phyloP scores from a whole-genome alignment of 2,797 vertebrate genomes.

The Melanotaenia nigrans region DNA sequence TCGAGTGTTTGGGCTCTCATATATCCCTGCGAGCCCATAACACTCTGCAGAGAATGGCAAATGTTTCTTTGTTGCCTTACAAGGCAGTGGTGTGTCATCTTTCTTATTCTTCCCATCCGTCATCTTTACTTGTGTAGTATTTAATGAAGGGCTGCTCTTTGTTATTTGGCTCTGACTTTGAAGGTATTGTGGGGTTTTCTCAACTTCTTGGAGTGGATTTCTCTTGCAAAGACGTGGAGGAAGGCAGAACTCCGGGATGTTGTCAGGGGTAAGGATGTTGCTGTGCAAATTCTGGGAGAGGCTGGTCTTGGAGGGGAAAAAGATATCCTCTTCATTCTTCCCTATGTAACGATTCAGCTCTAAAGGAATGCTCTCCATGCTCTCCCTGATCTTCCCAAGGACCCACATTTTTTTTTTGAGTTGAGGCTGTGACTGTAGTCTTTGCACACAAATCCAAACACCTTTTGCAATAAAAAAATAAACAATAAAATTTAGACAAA shows the following conservation, averaged over 20 bases:
- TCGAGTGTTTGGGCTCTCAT: conserved; percentile 78
- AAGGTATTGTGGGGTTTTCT: conserved; percentile 21
- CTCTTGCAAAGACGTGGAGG: conserved; percentile 73
- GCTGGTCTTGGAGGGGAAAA: conserved; percentile 48
- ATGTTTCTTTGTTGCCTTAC: conserved; percentile 52
- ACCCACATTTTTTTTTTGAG: conserved; percentile 73
- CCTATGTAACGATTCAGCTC: conserved; percentile 64
- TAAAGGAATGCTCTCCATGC: conserved; percentile 66
- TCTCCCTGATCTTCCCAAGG: conserved; percentile 72
- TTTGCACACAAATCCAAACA: conserved; percentile 3
- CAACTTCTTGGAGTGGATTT: conserved; percentile 25
- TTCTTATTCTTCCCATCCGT: conserved; percentile 40
- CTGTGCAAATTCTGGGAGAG: conserved; percentile 68
- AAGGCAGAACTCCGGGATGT: conserved; percentile 81
- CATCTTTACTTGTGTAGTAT: conserved; percentile 6
- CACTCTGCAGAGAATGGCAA: conserved; percentile 71
- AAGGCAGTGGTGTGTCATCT: conserved; percentile 17
- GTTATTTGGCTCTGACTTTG: conserved; percentile 13
- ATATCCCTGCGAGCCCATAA: conserved; percentile 72
- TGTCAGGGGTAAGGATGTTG: conserved; percentile 82
- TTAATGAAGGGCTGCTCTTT: conserved; percentile 17
- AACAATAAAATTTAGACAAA: not conserved
- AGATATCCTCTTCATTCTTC: conserved; percentile 49
- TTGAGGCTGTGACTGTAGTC: not conserved
- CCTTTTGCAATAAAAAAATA: conserved; percentile 16